Evolutionary conservation across 2,888 invertebrate species (phyloP).

Genomic region (Melanophora roralis): DNA sequence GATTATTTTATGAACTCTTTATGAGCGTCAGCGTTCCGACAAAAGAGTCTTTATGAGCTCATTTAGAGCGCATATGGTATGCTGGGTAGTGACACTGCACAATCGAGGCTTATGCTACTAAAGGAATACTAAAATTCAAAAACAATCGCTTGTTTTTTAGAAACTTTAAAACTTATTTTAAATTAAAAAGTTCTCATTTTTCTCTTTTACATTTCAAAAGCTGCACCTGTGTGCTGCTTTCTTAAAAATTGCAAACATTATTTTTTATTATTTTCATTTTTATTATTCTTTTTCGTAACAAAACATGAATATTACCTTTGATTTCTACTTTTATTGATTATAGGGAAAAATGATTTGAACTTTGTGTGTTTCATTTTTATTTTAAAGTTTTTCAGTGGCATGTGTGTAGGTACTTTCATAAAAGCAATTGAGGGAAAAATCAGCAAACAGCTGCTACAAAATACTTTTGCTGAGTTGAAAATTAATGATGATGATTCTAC

Average conservation of each 20-base stretch:
- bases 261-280: slow-evolving; percentile 10
- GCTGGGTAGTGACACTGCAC: too few relatives aligned
- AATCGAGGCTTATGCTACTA: too few relatives aligned
- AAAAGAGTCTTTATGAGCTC: too few relatives aligned
- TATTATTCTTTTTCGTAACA: not conserved
- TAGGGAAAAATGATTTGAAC: slow-evolving; percentile 16
- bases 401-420: not conserved
- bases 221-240: slow-evolving; percentile 23
- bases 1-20: too few relatives aligned
- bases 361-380: not conserved
- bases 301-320: not conserved
- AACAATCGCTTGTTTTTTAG: too few relatives aligned
- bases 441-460: slow-evolving; percentile 47
- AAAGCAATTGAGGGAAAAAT: not conserved
- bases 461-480: slow-evolving; percentile 50
- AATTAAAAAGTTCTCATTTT: too few relatives aligned
- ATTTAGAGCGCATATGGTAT: too few relatives aligned
- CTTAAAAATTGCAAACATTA: not conserved
- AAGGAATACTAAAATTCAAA: too few relatives aligned
- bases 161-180: too few relatives aligned
- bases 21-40: too few relatives aligned
- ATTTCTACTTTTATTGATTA: slow-evolving; percentile 43
- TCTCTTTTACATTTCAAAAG: not conserved
- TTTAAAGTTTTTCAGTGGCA: slow-evolving; percentile 1
- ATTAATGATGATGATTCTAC: slow-evolving; percentile 60